Percentiles rank a stretch among this genome's conserved stretches.
phyloP scores from a whole-genome alignment of 2,888 invertebrate species.

The Mantis religiosa region DNA sequence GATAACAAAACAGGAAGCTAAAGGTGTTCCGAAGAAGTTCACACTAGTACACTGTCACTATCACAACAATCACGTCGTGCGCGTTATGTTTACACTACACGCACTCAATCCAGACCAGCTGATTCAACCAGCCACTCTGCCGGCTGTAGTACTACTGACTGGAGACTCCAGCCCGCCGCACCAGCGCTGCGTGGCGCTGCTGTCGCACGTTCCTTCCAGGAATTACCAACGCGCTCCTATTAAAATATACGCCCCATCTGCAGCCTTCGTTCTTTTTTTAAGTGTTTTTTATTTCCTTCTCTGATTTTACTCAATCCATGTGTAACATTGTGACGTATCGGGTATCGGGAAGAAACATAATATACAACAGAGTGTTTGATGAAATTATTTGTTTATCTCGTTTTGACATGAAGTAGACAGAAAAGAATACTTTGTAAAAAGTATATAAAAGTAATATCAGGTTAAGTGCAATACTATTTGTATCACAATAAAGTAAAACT shows the following conservation, averaged over 20 bases:
- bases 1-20: neutral
- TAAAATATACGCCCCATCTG: neutral
- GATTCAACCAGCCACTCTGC: neutral
- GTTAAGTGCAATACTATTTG: too few relatives aligned
- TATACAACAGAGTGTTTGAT: too few relatives aligned
- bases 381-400: too few relatives aligned
- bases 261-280: neutral
- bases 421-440: too few relatives aligned
- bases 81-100: neutral
- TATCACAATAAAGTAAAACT: too few relatives aligned
- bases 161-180: neutral
- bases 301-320: neutral
- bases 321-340: neutral
- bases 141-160: neutral
- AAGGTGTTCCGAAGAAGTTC: neutral
- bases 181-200: neutral
- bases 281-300: neutral
- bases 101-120: neutral
- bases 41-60: neutral
- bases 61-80: neutral
- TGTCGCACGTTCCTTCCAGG: neutral
- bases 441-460: too few relatives aligned
- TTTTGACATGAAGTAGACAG: too few relatives aligned
- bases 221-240: neutral
- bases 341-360: too few relatives aligned